Evolutionary conservation across 2,113 vertebrate species (phyloP), one percentile per base, ranked within the genome.

Genomic region (Solea senegalensis): DNA sequence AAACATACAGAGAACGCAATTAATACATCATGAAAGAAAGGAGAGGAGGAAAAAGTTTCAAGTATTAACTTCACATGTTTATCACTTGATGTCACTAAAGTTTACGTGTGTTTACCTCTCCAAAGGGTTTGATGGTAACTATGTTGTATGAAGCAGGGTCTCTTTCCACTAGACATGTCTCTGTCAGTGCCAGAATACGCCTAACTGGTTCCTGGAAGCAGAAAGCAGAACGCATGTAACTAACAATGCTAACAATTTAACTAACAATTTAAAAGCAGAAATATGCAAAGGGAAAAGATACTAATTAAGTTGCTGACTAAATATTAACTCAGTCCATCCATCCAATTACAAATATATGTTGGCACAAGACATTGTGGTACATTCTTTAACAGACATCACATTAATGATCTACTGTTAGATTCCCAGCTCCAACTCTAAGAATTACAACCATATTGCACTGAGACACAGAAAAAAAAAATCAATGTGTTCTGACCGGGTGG

Each of bases 61-160:
- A 53, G 15, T 34, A 12, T 48, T 5, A 9, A 12, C 10, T 14
- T 48, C 2, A 10, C 44, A 1, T 5, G 9, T 50, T 40, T n/a
- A 44, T 1, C 0, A 53, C 10, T 45, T 27, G 8, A 16, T 21
- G 16, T 41, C 2, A 1, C 40, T 60, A 41, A 11, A 15, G 27
- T 64, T 16, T 58, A 5, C 27, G 9, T 34, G 49, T 1, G 34
- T 73, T 87, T 89, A 98, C 98, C 95, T 99, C 98, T 72, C 94
- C 96, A 65, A 99, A 95, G 57, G 98, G 97, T 81, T 99, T 99
- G 83, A 99, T 68, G 66, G 97, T 99, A 70, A 95, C 96, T 58
- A 99, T 98, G 86, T 98, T 99, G 85, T 99, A 99, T 0, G 98
- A 98, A 61, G 95, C 97, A 11, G 96, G 97, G 83, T 99, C 98